These are phyloP conservation scores for Triplophysa dalaica DNA, from an alignment of 2,113 vertebrate species.

Conservation along the genomic window DNA sequence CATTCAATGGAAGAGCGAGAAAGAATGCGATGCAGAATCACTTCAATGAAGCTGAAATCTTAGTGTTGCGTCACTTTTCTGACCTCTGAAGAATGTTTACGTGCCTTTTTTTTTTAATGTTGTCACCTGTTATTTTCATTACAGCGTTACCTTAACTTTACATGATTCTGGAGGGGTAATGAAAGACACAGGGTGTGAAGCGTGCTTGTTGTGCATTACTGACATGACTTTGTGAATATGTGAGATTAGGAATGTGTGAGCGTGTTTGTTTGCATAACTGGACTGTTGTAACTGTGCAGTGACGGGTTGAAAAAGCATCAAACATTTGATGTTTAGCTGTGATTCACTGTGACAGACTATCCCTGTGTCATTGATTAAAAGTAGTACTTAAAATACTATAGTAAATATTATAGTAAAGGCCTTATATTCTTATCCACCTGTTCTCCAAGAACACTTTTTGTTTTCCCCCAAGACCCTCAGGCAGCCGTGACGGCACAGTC, in stretches of 20 bases:
- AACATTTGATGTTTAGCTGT: too few relatives aligned
- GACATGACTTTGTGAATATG: conserved; percentile 39
- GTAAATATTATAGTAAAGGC: too few relatives aligned
- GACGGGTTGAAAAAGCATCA: neutral
- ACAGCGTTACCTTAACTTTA: conserved; percentile 1
- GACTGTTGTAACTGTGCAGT: too few relatives aligned
- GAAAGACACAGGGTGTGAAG: conserved; percentile 33
- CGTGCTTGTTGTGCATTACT: conserved; percentile 34
- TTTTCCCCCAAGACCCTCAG: neutral
- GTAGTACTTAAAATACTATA: too few relatives aligned
- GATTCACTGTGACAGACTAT: too few relatives aligned
- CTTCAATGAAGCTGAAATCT: neutral
- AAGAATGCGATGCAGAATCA: conserved; percentile 13
- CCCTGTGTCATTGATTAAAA: too few relatives aligned
- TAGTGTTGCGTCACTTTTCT: neutral
- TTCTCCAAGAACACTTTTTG: too few relatives aligned
- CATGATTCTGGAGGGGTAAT: neutral
- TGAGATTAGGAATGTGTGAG: conserved; percentile 36
- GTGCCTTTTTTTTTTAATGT: neutral
- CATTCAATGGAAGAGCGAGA: conserved; percentile 28
- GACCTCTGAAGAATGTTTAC: neutral
- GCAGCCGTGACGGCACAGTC: neutral
- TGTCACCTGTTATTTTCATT: neutral
- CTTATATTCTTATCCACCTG: too few relatives aligned
- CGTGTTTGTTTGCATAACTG: neutral